Base-by-base conservation (phyloP, 2,113 vertebrate genomes). In the Podocnemis expansa region DNA sequence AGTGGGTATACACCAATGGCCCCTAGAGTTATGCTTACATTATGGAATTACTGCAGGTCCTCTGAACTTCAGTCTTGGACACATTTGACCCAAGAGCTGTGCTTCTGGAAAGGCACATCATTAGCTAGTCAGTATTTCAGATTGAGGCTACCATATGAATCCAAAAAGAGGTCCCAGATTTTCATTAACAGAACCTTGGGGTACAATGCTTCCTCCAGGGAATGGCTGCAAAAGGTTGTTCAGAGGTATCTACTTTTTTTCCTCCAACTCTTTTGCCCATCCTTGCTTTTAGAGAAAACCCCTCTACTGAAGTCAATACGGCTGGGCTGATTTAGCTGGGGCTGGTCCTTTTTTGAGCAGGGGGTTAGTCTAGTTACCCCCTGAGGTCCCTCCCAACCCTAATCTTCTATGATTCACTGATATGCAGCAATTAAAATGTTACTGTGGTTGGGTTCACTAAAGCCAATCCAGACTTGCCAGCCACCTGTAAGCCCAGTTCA, bases 281-380 rank as follows among this genome's bases (percentile, higher is more conserved):
- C 31, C 90, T 93, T 96, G 95, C 94, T 91, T 85, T 90, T 0
- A 1, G 88, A 93, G 84, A 82, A 51, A 83, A 90, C 88, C 87
- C 87, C 63, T 41, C 93, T 90, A 88, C 5, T 25, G 4, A 55
- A 80, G 52, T 22, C 1, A 25, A 84, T 86, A 89, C 83, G 92
- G 55, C 78, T 2, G 0, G 3, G 90, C 13, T 52, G 14, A 52
- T 52, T 52, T 52, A 52, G 14, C 17, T 52, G 51, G 51, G 51
- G 51, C 17, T 52, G 51, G 51, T 52, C 51, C 51, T 52, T 13
- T 16, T 52, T 52, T 52, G 51, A 52, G 51, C 14, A 52, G 16
- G 51, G 49, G 51, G 51, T 52, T 52, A 16, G 47, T 4, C 51
- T 52, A 52, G 51, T 4, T 52, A 52, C 51, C 51, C 17, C 51